Evolutionary conservation across 2,888 invertebrate genomes (phyloP).

Genomic region (Ennomos quercinarius): DNA sequence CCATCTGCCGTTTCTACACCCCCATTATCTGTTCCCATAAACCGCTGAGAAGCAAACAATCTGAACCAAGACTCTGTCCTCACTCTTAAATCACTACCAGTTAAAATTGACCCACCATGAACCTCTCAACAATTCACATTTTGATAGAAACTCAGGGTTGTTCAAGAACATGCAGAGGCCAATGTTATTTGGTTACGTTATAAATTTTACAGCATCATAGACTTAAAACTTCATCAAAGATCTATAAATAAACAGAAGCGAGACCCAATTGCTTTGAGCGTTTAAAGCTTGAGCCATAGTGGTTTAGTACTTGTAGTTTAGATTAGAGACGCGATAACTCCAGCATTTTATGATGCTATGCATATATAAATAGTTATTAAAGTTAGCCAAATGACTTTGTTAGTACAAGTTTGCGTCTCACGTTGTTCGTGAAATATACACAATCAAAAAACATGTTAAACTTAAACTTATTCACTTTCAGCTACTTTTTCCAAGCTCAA

Average conservation of each 20-base stretch:
- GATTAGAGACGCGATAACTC: conserved; percentile 30
- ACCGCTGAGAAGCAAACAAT: conserved; percentile 75
- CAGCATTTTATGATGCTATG: conserved; percentile 2
- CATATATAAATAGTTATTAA: conserved; percentile 1
- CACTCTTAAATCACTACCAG: conserved; percentile 61
- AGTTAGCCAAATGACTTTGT: background rate
- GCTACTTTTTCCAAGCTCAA: no score
- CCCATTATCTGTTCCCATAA: conserved; percentile 76
- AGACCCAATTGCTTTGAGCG: conserved; percentile 38
- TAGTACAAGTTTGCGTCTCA: no score
- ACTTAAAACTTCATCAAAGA: conserved; percentile 73
- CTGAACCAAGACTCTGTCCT: conserved; percentile 64
- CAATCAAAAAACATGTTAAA: no score
- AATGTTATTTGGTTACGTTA: conserved; percentile 47
- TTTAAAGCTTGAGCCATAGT: conserved; percentile 40
- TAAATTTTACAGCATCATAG: conserved; percentile 66
- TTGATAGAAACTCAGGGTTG: conserved; percentile 9
- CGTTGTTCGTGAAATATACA: no score
- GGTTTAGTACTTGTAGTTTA: conserved; percentile 41
- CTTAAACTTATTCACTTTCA: no score
- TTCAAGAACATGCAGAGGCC: conserved; percentile 40
- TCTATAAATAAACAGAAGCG: conserved; percentile 65
- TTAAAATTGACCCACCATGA: conserved; percentile 46
- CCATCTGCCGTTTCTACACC: conserved; percentile 71
- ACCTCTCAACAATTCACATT: conserved; percentile 32